phyloP scores from a whole-genome alignment of 2,888 invertebrate species.

The Coleophora flavipennella region DNA sequence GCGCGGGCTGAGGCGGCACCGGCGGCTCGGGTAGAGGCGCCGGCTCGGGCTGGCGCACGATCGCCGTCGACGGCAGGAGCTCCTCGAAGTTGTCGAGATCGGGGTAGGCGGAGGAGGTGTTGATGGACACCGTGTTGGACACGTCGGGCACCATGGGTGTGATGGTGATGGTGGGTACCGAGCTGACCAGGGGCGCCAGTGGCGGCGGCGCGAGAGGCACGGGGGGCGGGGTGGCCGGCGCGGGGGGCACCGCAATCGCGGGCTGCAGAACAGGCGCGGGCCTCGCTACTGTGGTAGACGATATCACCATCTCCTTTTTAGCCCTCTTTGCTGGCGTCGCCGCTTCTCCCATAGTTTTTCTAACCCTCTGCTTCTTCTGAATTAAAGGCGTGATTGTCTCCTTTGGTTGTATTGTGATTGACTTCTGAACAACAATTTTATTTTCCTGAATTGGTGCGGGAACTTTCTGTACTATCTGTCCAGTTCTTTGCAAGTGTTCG shows the following conservation, averaged over 20 bases:
- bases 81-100: constrained; percentile 62
- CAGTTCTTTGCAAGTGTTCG: constrained; percentile 61
- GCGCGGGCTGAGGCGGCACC: constrained; percentile 14
- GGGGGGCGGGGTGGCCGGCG: constrained; percentile 12
- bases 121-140: constrained; percentile 28
- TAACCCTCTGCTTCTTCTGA: constrained; percentile 38
- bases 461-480: constrained; percentile 56
- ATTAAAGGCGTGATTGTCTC: constrained; percentile 28
- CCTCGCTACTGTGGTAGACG: constrained; percentile 26
- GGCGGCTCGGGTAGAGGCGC: constrained; percentile 3
- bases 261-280: constrained; percentile 27
- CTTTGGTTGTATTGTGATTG: constrained; percentile 33
- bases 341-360: constrained; percentile 37
- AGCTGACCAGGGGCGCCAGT: constrained; percentile 27
- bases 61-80: constrained; percentile 59
- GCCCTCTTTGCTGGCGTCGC: constrained; percentile 41
- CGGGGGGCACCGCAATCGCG: constrained; percentile 34
- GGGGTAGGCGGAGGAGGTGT: constrained; percentile 30
- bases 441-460: constrained; percentile 37
- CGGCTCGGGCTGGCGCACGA: constrained; percentile 40
- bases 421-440: constrained; percentile 45
- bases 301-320: constrained; percentile 45
- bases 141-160: constrained; percentile 24
- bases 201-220: constrained; percentile 30
- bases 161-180: constrained; percentile 9